A percentile compares a stretch with the other conserved stretches of the same genome.
phyloP scores from a whole-genome alignment of 2,113 vertebrate genomes.

The Oriolus oriolus region DNA sequence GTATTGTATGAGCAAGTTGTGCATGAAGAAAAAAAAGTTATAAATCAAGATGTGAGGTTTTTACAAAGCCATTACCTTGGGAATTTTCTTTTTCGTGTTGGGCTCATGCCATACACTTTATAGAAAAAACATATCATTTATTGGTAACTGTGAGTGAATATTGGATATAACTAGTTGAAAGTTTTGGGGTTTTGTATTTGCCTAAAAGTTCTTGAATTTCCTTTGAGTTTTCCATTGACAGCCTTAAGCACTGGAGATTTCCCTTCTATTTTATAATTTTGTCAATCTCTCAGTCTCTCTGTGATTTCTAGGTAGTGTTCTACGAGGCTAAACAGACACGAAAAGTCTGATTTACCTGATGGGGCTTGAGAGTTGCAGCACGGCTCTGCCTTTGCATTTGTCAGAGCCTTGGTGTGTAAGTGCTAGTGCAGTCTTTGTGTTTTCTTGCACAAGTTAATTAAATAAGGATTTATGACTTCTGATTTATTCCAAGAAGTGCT shows the following conservation, averaged over 20 bases:
- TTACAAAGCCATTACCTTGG: neutral
- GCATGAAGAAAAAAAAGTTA: neutral
- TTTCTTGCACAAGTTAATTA: neutral
- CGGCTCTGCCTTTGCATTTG: neutral
- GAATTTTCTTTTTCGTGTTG: neutral
- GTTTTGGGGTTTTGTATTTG: neutral
- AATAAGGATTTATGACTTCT: neutral
- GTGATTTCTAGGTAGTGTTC: neutral
- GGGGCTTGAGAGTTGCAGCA: neutral
- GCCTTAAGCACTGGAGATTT: neutral
- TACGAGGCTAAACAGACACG: neutral
- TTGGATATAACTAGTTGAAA: neutral
- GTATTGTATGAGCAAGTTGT: neutral
- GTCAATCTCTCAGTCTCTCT: neutral
- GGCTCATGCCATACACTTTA: neutral
- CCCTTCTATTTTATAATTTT: neutral
- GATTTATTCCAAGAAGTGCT: neutral
- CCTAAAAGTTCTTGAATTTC: neutral
- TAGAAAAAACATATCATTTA: neutral
- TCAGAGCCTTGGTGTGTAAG: neutral
- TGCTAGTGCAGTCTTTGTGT: neutral
- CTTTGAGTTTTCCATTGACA: neutral
- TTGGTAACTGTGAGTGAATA: neutral
- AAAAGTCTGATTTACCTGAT: neutral
- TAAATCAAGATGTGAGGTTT: slow-evolving; percentile 11